A percentile compares a stretch with the other conserved stretches of the same genome.
Evolutionary conservation across 1,140 invertebrate species (phyloP).

Genomic region (Radopholus similis): DNA sequence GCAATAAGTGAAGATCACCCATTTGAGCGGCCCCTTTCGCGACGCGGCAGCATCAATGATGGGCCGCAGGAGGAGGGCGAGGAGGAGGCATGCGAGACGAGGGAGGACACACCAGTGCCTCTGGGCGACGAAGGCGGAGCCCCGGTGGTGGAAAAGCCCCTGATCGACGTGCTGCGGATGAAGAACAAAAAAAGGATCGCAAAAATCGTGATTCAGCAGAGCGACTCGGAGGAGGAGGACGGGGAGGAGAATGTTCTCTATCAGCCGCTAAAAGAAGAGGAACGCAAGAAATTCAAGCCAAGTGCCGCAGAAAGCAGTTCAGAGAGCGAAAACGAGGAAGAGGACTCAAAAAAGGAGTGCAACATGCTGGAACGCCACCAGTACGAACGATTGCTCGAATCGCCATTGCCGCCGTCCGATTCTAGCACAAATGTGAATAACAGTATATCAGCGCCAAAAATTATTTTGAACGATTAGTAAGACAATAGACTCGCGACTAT

Average conservation of each 20-base stretch:
- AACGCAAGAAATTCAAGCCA: neutral
- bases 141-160: neutral
- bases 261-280: slow-evolving; percentile 14
- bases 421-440: neutral
- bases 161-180: neutral
- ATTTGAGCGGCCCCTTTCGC: slow-evolving; percentile 37
- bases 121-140: slow-evolving; percentile 30
- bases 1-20: slow-evolving; percentile 17
- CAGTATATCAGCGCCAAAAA: neutral
- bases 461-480: neutral
- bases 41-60: slow-evolving; percentile 40
- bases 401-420: slow-evolving; percentile 21
- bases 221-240: slow-evolving; percentile 12
- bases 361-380: slow-evolving; percentile 38
- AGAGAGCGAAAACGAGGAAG: slow-evolving; percentile 3
- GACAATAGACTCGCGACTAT: neutral
- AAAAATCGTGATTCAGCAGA: slow-evolving; percentile 25
- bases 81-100: slow-evolving; percentile 22
- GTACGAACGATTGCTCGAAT: slow-evolving; percentile 44
- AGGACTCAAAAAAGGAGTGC: slow-evolving; percentile 13
- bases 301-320: slow-evolving; percentile 2
- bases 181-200: neutral
- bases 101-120: slow-evolving; percentile 42
- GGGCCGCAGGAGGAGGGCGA: slow-evolving; percentile 39
- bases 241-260: neutral